phyloP scores from a whole-genome alignment of 2,888 invertebrate genomes.

The Orthonychiurus folsomi region DNA sequence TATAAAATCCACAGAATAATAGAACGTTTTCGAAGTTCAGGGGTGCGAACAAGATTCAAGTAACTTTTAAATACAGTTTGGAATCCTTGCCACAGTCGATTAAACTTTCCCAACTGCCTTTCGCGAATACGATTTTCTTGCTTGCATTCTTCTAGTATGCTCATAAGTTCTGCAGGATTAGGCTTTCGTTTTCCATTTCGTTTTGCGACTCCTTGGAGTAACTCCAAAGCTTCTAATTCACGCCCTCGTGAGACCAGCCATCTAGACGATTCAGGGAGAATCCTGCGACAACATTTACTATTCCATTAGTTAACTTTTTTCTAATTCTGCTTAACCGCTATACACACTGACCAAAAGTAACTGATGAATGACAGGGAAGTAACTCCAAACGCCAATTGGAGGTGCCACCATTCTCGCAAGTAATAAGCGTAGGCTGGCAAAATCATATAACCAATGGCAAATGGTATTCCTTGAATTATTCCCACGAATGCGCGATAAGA shows the following conservation, averaged over 20 bases:
- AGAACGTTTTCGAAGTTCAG: conserved; percentile 34
- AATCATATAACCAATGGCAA: conserved; percentile 34
- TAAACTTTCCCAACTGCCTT: neutral
- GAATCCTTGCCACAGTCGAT: neutral
- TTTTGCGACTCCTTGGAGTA: conserved; percentile 29
- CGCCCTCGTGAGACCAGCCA: conserved; percentile 35
- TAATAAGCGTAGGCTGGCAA: conserved; percentile 28
- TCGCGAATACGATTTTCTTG: conserved; percentile 1
- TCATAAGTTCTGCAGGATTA: conserved; percentile 20
- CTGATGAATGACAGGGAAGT: conserved; percentile 22
- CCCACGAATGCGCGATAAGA: conserved; percentile 29
- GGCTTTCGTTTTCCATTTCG: conserved; percentile 26
- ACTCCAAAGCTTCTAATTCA: conserved; percentile 27
- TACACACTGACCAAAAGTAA: conserved; percentile 30
- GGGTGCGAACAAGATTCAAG: conserved; percentile 28
- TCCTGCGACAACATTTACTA: conserved; percentile 23
- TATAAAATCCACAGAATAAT: conserved; percentile 36
- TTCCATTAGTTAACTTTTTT: neutral
- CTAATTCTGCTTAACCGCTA: neutral
- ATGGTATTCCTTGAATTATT: conserved; percentile 31
- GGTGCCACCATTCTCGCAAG: conserved; percentile 24
- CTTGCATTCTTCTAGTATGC: conserved; percentile 26
- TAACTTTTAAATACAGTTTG: conserved; percentile 17
- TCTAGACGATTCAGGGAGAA: conserved; percentile 35
- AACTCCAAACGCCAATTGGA: conserved; percentile 21